Percentiles rank a stretch among this genome's conserved stretches.
Evolutionary conservation across 2,113 vertebrate species (phyloP).

Genomic region (Neotragus pygmaeus): DNA sequence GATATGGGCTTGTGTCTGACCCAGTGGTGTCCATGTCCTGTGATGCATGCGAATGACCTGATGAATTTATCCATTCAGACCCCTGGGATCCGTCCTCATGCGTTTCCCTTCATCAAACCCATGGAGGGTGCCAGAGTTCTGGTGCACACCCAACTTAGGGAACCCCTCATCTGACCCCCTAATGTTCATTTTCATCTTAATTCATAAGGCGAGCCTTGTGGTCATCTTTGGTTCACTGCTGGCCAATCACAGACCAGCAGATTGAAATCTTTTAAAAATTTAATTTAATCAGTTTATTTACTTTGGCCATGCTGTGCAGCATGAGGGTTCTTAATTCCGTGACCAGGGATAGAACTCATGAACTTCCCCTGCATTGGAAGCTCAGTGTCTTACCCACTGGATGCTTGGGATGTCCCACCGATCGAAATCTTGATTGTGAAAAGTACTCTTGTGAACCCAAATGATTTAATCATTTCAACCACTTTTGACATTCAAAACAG

Average conservation of each 20-base stretch:
- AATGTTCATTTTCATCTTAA: not conserved
- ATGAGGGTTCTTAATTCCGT: not conserved
- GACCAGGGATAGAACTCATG: not conserved
- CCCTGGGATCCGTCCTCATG: not conserved
- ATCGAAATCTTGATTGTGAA: accelerated
- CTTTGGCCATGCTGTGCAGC: not conserved
- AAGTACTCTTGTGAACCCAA: accelerated
- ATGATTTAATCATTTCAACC: too few relatives aligned
- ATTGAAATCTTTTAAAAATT: not conserved
- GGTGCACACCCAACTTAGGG: not conserved
- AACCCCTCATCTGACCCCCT: not conserved
- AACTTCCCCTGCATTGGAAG: not conserved
- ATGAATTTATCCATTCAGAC: not conserved
- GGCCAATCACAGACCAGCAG: not conserved
- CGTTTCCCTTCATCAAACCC: too few relatives aligned
- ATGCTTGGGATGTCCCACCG: not conserved
- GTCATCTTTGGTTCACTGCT: not conserved
- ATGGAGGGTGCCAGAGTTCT: not conserved
- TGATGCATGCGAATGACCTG: accelerated
- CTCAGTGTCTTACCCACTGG: not conserved
- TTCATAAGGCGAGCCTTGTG: not conserved
- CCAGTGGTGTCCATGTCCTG: accelerated
- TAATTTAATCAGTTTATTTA: not conserved
- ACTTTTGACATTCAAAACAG: not conserved
- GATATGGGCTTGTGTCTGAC: accelerated